These are phyloP conservation scores for Eubucco bourcierii DNA, from an alignment of 2,113 vertebrate species.

Conservation along the genomic window DNA sequence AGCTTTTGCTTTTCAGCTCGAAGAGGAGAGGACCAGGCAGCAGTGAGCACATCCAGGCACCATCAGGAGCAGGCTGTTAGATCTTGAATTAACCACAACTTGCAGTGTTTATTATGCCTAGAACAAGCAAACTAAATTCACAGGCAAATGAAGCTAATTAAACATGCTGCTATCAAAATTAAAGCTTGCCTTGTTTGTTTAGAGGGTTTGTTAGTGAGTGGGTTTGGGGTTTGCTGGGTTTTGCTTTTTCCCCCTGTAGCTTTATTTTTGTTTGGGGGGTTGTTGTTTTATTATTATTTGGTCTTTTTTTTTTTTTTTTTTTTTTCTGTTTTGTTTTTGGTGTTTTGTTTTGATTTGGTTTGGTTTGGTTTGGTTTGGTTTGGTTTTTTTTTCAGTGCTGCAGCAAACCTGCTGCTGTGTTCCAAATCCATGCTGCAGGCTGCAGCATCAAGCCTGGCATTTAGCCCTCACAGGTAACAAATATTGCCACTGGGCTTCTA, in stretches of 20 bases:
- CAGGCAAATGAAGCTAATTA: constrained; percentile 36
- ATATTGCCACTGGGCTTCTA: neutral
- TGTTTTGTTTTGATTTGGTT: neutral
- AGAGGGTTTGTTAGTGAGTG: neutral
- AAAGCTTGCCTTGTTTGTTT: neutral
- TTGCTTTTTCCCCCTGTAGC: neutral
- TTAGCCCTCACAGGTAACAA: neutral
- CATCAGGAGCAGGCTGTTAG: neutral
- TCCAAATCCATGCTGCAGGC: neutral
- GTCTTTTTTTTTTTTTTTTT: too few species aligned
- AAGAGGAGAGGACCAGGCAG: neutral
- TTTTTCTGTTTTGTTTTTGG: too few species aligned
- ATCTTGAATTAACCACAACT: neutral
- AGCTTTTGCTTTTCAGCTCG: neutral
- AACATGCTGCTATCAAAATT: constrained; percentile 13
- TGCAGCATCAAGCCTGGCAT: neutral
- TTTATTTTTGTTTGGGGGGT: neutral
- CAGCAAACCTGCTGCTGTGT: neutral
- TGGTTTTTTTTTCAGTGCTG: neutral
- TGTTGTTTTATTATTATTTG: neutral
- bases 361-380: too few species aligned
- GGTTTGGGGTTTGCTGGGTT: neutral
- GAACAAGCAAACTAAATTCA: constrained; percentile 28
- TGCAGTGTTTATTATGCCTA: neutral
- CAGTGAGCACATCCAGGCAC: neutral